Evolutionary conservation across 2,797 vertebrate genomes (phyloP).

Genomic region (Eurystomus glaucurus): DNA sequence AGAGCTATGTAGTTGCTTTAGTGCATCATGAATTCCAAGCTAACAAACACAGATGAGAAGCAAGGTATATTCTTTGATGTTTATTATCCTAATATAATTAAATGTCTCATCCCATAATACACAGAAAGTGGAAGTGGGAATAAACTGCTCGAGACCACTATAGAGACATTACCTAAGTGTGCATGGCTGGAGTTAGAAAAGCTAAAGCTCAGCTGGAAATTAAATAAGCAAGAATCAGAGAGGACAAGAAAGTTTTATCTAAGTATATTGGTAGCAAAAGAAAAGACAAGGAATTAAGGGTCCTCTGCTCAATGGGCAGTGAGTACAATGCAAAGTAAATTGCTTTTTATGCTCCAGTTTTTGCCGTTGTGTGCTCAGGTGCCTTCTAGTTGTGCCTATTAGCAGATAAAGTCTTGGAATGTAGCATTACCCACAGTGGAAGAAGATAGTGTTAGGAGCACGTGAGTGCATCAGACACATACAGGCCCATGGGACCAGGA

Average conservation of each 20-base stretch:
- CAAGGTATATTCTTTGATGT: background rate
- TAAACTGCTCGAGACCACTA: background rate
- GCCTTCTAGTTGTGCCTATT: background rate
- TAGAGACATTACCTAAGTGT: background rate
- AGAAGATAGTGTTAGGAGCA: background rate
- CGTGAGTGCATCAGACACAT: background rate
- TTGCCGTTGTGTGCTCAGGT: background rate
- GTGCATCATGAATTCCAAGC: background rate
- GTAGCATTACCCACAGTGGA: background rate
- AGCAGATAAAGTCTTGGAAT: background rate
- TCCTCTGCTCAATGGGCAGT: background rate
- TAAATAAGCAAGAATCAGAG: background rate
- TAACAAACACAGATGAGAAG: background rate
- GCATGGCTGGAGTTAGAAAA: background rate
- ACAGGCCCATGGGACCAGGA: background rate
- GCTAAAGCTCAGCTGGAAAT: background rate
- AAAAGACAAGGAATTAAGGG: background rate
- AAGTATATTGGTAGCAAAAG: background rate
- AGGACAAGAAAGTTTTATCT: background rate
- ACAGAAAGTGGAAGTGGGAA: background rate
- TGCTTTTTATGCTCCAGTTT: background rate
- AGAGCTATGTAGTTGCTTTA: background rate
- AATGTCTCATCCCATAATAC: fast-evolving
- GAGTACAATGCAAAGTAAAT: background rate
- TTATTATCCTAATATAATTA: background rate